Base-by-base conservation (phyloP, 2,888 invertebrate genomes). In the Pheosia gnoma region DNA sequence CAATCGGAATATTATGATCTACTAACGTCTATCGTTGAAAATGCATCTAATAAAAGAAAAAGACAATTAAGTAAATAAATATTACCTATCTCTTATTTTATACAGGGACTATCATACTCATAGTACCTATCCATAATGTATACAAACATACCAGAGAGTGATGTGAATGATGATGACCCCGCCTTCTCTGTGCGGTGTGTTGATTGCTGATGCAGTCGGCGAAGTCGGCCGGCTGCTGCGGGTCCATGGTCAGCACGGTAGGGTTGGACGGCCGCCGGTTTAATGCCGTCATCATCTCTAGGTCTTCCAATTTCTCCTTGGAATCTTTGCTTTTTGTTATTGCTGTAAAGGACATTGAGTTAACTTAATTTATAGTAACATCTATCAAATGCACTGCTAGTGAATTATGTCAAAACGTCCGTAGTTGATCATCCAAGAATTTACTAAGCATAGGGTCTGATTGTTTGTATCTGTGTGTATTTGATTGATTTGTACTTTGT, bases 271-370 rank as follows among this genome's bases (percentile, higher is more conserved):
- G 83, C 66, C 89, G 83, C 74, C 90, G 80, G 74, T 90, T 91
- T 47, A 92, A 74, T 5, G 93, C 91, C 0, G 89, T 88, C 91
- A 91, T 91, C 91, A 92, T 90, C 67, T 94, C 91, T 64, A 92
- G 73, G 64, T 94, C 94, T 75, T 95, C 95, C 36, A 95, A 78
- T 54, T 95, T 95, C 73, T 95, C 95, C 68, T 95, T 95, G 0
- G 94, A 94, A 61, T 95, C 94, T 81, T 94, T 95, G 59, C 90
- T 88, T 71, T 95, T 95, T 59, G 95, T 95, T 83, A 95, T 94
- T 59, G 95, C 94, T 94, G 86, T 51, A 88, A 87, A 53, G 39
- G 59, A 64, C 5, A 53, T 47, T 47, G 47, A 5, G 11, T 47
- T n/a, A 25, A 47, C n/a, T 47, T n/a, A 5, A n/a, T n/a, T n/a